Base-by-base conservation (phyloP, 2,888 invertebrate species). In the Tortricodes alternella region DNA sequence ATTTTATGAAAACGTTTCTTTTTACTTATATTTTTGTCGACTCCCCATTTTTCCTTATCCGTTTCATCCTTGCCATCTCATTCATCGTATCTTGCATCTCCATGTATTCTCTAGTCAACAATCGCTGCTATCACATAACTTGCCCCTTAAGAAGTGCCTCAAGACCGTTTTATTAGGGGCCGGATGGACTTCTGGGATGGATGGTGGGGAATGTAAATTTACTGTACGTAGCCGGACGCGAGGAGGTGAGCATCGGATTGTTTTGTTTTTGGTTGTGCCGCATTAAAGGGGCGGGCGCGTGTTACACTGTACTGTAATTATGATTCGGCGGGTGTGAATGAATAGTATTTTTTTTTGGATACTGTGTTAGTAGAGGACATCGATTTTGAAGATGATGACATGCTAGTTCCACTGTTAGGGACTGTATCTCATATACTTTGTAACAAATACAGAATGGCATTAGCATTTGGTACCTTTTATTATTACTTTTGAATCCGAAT, bases 161-260 rank as follows among this genome's bases (percentile, higher is more conserved):
- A 83, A 85, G 87, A 87, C 87, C 87, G 88, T 89, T 89, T 89
- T 89, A 89, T 89, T 87, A 82, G 87, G 78, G 72, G 79, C 88
- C 88, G 87, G 87, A 88, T 87, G 89, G 90, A 89, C 89, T 86
- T 80, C 78, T 76, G 84, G 85, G 87, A 90, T 88, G 83, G 86
- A 90, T 88, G 86, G 86, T 80, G 79, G 86, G 81, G 88, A 84
- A 89, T 89, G 89, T 89, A 89, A 89, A 89, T 89, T 89, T 89
- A 89, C 78, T 85, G 83, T 83, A 83, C 81, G 81, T 80, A 83
- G 85, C 88, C 87, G 89, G 89, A 89, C 89, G 86, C 80, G 72
- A 77, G 83, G 85, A 86, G 85, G 88, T 85, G 86, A 84, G 83
- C 86, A 81, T 85, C 83, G 85, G 83, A 88, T 87, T 89, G 88